Conservation (phyloP, 2,113 vertebrate species). For the Apistogramma diplotaenia region DNA sequence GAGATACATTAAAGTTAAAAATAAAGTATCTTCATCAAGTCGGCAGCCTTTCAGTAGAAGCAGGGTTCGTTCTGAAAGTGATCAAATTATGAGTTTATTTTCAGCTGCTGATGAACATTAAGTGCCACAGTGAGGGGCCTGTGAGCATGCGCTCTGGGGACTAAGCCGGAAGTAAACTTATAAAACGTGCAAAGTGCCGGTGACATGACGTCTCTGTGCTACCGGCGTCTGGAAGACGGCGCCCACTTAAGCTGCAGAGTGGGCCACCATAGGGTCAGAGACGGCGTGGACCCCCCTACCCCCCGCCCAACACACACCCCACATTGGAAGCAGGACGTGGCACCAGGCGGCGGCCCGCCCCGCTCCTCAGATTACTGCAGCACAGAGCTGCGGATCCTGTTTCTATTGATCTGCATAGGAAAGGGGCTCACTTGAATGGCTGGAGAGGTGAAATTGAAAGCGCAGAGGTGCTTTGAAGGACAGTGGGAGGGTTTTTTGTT, state of each 20-base stretch:
- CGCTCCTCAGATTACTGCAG: constrained; percentile 67
- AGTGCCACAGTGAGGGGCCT: not conserved
- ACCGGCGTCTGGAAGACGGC: not conserved
- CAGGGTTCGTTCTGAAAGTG: constrained; percentile 1
- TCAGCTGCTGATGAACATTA: not conserved
- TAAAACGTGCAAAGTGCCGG: not conserved
- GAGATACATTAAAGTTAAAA: not conserved
- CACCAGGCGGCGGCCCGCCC: constrained; percentile 58
- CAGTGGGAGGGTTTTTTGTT: constrained; percentile 45
- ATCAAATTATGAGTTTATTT: not conserved
- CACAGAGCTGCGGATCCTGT: constrained; percentile 67
- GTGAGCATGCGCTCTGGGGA: not conserved
- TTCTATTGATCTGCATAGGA: constrained; percentile 78
- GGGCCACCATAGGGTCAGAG: constrained; percentile 31
- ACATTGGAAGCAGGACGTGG: constrained; percentile 52
- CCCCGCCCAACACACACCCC: not conserved
- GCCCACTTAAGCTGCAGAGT: constrained; percentile 17
- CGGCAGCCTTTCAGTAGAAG: not conserved
- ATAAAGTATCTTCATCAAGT: not conserved
- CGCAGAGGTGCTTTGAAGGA: constrained; percentile 75
- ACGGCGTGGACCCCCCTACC: constrained; percentile 35
- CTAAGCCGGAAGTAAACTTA: not conserved
- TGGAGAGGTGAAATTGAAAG: constrained; percentile 76
- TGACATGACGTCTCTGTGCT: not conserved
- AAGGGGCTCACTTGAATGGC: constrained; percentile 74